Evolutionary conservation across 1,140 invertebrate genomes (phyloP).

Genomic region (Aphis craccivora): DNA sequence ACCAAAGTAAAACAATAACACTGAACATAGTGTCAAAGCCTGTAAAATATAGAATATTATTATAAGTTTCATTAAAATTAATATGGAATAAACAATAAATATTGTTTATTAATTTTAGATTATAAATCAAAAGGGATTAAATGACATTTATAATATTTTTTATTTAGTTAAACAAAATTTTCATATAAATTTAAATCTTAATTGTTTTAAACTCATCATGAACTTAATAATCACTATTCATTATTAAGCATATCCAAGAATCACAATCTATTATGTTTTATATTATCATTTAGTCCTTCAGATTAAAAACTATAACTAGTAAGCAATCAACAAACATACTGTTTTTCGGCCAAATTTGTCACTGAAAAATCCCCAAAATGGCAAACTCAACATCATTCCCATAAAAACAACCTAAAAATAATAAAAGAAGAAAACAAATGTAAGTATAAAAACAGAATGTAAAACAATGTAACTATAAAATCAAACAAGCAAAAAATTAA

Average conservation of each 20-base stretch:
- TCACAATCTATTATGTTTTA: neutral
- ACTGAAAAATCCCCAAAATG: conserved; percentile 94
- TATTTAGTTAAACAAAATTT: neutral
- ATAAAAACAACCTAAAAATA: conserved; percentile 84
- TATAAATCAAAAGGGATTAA: neutral
- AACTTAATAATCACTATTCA: neutral
- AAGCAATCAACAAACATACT: conserved; percentile 66
- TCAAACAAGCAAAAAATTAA: neutral
- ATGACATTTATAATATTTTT: neutral
- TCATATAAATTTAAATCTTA: neutral
- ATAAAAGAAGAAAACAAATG: neutral
- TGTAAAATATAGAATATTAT: conserved; percentile 65
- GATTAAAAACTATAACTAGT: neutral
- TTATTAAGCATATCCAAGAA: neutral
- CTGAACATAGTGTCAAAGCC: conserved; percentile 85
- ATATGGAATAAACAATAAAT: neutral
- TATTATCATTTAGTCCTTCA: neutral
- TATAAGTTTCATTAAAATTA: neutral
- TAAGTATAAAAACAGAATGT: neutral
- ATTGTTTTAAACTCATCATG: neutral
- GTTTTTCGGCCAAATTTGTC: conserved; percentile 92
- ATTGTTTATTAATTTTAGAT: neutral
- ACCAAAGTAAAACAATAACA: conserved; percentile 91
- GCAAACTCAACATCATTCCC: conserved; percentile 96
- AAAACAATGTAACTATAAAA: neutral